Evolutionary conservation across 2,797 vertebrate genomes (phyloP).

Genomic region (Alectoris magna): DNA sequence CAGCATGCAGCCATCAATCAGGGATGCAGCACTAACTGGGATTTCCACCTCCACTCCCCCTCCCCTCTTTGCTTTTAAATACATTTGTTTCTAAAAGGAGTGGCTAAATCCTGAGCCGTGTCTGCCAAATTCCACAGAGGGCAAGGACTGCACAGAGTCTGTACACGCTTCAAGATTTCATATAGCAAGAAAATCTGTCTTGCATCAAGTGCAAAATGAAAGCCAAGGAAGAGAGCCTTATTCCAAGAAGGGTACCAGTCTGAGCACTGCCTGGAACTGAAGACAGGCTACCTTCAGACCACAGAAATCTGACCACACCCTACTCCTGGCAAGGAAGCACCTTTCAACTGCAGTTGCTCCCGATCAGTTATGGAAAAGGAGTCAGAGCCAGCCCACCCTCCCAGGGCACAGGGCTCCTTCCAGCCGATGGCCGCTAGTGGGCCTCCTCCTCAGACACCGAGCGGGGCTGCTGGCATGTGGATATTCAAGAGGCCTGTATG

Average conservation of each 20-base stretch:
- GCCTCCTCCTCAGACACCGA: not conserved
- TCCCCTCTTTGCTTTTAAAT: not conserved
- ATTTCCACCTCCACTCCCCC: not conserved
- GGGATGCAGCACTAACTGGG: not conserved
- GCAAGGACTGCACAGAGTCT: not conserved
- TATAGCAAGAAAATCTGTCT: not conserved
- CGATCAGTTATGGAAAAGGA: not conserved
- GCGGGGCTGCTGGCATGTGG: not conserved
- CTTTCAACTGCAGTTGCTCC: not conserved
- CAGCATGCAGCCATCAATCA: not conserved
- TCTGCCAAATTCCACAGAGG: not conserved
- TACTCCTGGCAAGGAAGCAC: not conserved
- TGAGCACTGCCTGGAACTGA: not conserved
- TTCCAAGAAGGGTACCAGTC: not conserved
- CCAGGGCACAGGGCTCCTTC: not conserved
- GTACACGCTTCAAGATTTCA: not conserved
- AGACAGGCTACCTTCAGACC: not conserved
- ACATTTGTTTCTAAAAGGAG: not conserved
- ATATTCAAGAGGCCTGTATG: not conserved
- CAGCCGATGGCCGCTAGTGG: not conserved
- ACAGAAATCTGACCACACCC: not conserved
- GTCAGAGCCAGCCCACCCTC: not conserved
- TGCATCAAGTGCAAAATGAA: not conserved
- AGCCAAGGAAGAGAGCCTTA: not conserved
- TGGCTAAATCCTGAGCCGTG: not conserved